Evolutionary conservation across 2,888 invertebrate species (phyloP), one percentile per base, ranked within the genome.

Genomic region (Troides aeacus): DNA sequence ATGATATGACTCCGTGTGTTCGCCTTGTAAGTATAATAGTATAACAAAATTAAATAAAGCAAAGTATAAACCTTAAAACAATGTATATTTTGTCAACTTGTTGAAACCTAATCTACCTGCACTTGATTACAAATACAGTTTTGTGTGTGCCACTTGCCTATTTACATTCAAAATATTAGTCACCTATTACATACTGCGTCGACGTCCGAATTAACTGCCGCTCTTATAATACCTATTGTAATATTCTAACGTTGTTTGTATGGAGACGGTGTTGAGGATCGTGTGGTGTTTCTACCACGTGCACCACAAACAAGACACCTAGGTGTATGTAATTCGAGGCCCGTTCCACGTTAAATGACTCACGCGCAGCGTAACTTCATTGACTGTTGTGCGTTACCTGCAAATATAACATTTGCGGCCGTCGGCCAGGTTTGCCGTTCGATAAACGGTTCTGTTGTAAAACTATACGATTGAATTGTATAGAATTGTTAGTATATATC

Each of bases 281-380:
- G 58, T 60, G 73, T 72, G 71, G 69, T 64, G 67, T 69, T 74
- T 72, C 64, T 36, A 72, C 77, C 82, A 80, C 77, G 79, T 78
- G 76, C 69, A 23, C 68, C 67, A 59, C 71, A 66, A 76, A 74
- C 74, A 61, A 66, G 71, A 74, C 74, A 73, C 76, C 71, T 75
- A 77, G 77, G 77, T 81, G 76, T 74, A 65, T 58, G 82, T 74
- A 78, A 82, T 70, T 50, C 61, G 78, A 76, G 39, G 56, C 69
- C 59, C 24, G 53, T 58, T 62, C 59, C 61, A 59, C 62, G 57
- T 58, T 62, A 63, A 58, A 74, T 77, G 77, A 66, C 78, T 79
- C 80, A 73, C 56, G 56, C 63, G 66, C 68, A 62, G 56, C 67
- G 65, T 57, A 60, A 24, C 59, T 71, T 70, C 71, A 72, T 69